A percentile compares a stretch with the other conserved stretches of the same genome.
Conservation (phyloP, 2,797 vertebrate genomes). For the Cirrhinus molitorella region DNA sequence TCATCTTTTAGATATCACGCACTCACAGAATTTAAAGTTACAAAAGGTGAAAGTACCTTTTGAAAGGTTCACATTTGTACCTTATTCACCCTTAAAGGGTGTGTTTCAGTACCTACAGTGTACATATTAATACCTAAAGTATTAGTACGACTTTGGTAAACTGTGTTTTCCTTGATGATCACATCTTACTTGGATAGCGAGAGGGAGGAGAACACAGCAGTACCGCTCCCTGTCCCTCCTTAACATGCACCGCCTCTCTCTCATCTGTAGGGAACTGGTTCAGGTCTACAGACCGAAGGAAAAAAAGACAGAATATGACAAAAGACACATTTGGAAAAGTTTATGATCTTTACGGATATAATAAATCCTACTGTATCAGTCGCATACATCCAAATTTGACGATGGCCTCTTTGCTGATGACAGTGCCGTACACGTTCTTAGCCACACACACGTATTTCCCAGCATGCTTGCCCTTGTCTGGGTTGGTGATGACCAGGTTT, state of each 20-base stretch:
- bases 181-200: conserved; percentile 86
- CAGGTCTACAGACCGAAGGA: conserved; percentile 77
- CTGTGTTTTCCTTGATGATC: too few relatives aligned
- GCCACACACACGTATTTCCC: conserved; percentile 93
- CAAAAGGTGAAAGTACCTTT: neutral
- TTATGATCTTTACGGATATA: neutral
- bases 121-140: too few relatives aligned
- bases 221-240: conserved; percentile 94
- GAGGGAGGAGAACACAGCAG: conserved; percentile 91
- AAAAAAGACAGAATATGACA: neutral
- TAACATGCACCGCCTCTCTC: conserved; percentile 87
- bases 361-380: neutral
- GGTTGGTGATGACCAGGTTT: conserved; percentile 94
- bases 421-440: conserved; percentile 89
- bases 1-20: neutral
- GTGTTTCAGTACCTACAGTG: too few relatives aligned
- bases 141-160: too few relatives aligned
- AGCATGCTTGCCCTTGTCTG: conserved; percentile 88
- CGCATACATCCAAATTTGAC: conserved; percentile 97
- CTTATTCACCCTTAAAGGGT: too few relatives aligned
- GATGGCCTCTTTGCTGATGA: conserved; percentile 94
- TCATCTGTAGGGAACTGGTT: conserved; percentile 94
- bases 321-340: conserved; percentile 4
- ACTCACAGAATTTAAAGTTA: neutral
- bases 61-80: neutral